Base-by-base conservation (phyloP, 2,888 invertebrate genomes). In the Melitaea athalia region DNA sequence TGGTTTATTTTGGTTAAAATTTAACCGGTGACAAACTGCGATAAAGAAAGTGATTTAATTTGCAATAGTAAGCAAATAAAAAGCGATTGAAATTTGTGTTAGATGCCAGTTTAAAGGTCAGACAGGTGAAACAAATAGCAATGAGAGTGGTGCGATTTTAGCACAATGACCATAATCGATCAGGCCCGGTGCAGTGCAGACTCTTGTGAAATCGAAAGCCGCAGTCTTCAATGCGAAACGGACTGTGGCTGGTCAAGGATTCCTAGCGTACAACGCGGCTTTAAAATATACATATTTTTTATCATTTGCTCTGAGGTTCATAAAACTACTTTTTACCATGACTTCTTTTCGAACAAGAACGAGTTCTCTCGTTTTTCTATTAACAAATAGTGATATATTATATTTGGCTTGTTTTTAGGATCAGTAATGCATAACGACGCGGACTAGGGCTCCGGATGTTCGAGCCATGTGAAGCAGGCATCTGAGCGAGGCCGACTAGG, bases 111-210 rank as follows among this genome's bases (percentile, higher is more conserved):
- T 69, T 69, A 77, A 79, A 81, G 84, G 82, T 84, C 82, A 78
- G 69, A 75, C 72, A 72, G 78, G 78, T 76, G 78, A 72, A 65
- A 69, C 67, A 78, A 81, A 80, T 79, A 75, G 76, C 77, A 78
- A 80, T 79, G 85, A 85, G 82, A 85, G 83, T 84, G 81, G 78
- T 85, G 81, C 81, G 83, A 79, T 81, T 82, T 76, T 81, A 81
- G 82, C 84, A 87, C 83, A 86, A 85, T 86, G 84, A 84, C 85
- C 86, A 88, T 85, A 87, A 89, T 86, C 83, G 85, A 85, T 82
- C 80, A 80, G 75, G 80, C 78, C 72, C 74, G 73, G 83, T 81
- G 83, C 79, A 82, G 79, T 81, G 81, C 78, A 77, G 81, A 71
- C 78, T 75, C 77, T 89, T 89, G 84, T 86, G 87, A 89, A 89